These are phyloP conservation scores for Pseudomyrmex dendroicus DNA, from an alignment of 1,140 invertebrate genomes.

Conservation along the genomic window DNA sequence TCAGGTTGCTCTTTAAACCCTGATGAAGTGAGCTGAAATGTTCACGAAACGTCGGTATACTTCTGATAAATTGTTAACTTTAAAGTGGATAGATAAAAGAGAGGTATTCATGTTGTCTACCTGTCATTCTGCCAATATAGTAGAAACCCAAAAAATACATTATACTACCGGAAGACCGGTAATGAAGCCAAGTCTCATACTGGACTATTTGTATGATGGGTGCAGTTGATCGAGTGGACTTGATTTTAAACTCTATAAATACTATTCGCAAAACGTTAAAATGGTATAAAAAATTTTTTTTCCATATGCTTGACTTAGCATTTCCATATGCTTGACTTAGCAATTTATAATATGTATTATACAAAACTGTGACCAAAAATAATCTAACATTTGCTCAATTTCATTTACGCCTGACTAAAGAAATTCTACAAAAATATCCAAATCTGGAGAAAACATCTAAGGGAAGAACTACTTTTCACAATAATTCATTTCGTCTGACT, in stretches of 20 bases:
- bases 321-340: slow-evolving; percentile 37
- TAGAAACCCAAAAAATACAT: too few species aligned
- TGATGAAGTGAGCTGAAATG: too few species aligned
- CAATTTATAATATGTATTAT: slow-evolving; percentile 36
- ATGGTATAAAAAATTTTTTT: slow-evolving; percentile 15
- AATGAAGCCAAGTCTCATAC: too few species aligned
- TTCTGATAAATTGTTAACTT: too few species aligned
- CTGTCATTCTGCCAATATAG: too few species aligned
- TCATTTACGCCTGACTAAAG: slow-evolving; percentile 11
- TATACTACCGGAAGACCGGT: too few species aligned
- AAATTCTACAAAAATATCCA: slow-evolving; percentile 32
- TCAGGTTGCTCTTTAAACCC: too few species aligned
- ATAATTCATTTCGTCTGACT: slow-evolving; percentile 24
- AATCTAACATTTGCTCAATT: slow-evolving; percentile 33
- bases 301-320: slow-evolving; percentile 34
- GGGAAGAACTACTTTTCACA: slow-evolving; percentile 1
- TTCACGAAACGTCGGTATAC: too few species aligned
- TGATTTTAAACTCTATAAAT: background rate
- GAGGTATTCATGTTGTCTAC: too few species aligned
- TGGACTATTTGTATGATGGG: too few species aligned
- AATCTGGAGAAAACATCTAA: background rate
- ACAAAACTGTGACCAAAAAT: slow-evolving; percentile 13
- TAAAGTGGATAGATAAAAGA: too few species aligned
- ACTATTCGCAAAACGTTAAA: slow-evolving; percentile 7
- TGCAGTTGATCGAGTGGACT: too few species aligned